These are phyloP conservation scores for Scotopteryx bipunctaria DNA, from an alignment of 2,888 invertebrate genomes.

Conservation along the genomic window DNA sequence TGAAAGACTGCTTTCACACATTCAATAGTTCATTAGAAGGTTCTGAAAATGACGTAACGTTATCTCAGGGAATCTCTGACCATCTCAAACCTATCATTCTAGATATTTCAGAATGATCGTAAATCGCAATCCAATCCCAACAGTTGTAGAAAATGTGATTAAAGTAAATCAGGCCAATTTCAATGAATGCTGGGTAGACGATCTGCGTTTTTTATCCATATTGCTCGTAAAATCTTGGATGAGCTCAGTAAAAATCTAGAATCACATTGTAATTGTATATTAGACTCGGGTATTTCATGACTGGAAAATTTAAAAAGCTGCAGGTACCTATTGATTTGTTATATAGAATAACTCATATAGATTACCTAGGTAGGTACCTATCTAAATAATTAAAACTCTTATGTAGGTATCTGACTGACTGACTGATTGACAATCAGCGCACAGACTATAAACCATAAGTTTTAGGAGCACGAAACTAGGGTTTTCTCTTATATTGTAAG, in stretches of 20 bases:
- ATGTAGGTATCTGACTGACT: no score
- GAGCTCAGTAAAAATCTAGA: conserved; percentile 54
- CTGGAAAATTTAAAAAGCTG: no score
- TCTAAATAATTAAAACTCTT: no score
- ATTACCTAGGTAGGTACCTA: no score
- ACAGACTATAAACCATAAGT: no score
- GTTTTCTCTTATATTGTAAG: no score
- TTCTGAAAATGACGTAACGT: no score
- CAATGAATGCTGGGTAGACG: conserved; percentile 73
- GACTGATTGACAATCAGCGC: no score
- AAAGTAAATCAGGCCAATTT: conserved; percentile 78
- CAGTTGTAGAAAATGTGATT: conserved; percentile 66
- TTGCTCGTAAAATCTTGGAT: conserved; percentile 56
- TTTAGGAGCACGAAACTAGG: no score
- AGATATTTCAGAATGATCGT: conserved; percentile 8
- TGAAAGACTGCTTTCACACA: neutral
- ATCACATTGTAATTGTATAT: conserved; percentile 67
- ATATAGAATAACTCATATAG: no score
- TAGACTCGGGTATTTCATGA: conserved; percentile 49
- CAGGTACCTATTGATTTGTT: no score
- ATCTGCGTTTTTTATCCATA: conserved; percentile 75
- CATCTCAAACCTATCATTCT: neutral
- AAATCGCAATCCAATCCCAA: conserved; percentile 54
- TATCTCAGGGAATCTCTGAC: neutral
- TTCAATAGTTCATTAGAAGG: conserved; percentile 5